Evolutionary conservation across 2,797 vertebrate genomes (phyloP), one percentile per base, ranked within the genome.

Genomic region (Danio albolineatus): DNA sequence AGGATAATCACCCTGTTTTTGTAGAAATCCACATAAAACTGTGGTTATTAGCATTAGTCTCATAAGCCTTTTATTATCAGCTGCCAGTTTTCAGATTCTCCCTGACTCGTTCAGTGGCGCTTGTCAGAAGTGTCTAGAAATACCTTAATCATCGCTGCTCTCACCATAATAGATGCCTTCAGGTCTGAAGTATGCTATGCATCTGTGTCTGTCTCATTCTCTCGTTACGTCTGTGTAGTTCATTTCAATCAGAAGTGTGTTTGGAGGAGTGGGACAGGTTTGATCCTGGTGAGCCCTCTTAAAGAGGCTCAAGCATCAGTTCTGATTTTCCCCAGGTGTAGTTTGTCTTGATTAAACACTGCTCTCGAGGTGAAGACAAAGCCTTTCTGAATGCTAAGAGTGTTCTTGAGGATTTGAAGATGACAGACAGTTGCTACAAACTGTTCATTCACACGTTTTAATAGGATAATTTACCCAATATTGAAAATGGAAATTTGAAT

Each of bases 261-360:
- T 66, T 48, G 17, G 62, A 56, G 49, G 64, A 78, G 17, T 44
- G 21, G 59, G 43, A 46, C 43, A 28, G 43, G 17, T 61, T 39
- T 41, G 41, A 51, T 71, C 54, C 62, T 41, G 39, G 61, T 17
- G 38, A 56, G 49, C 41, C 16, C 49, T 78, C 78, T 85, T 67
- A 75, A 60, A 72, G 59, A 65, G 60, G 53, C 13, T 54, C 17
- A 61, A 28, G 19, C 59, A 53, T 77, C 61, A 44, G 56, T 65
- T 36, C 12, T 69, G 28, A 48, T 56, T 79, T 46, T 79, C 43
- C 48, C 60, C 51, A 36, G 56, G 19, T 62, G 56, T 60, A 76
- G 76, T 69, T 73, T 67, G 56, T 14, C 48, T 80, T 83, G 73
- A 85, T 85, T 83, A 80, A 85, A 80, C 56, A 13, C 44, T 60